Conservation (phyloP, 2,888 invertebrate genomes). For the Corbicula japonica region DNA sequence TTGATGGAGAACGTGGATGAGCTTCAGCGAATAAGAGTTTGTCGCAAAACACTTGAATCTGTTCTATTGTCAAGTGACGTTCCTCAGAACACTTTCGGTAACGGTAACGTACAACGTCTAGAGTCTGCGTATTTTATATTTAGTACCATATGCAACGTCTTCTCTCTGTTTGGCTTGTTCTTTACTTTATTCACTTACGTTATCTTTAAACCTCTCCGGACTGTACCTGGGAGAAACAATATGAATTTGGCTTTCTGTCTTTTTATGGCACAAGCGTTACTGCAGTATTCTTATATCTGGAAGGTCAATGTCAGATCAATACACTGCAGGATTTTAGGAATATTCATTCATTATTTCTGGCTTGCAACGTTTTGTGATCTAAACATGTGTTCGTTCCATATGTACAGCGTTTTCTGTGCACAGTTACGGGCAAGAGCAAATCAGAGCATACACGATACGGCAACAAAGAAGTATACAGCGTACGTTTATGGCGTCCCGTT, state of each 20-base stretch:
- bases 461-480: background rate
- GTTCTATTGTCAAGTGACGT: too few relatives aligned
- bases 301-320: background rate
- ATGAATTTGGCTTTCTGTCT: slow-evolving; percentile 61
- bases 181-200: slow-evolving; percentile 65
- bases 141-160: slow-evolving; percentile 13
- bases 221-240: slow-evolving; percentile 67
- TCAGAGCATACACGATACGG: background rate
- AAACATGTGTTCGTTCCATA: slow-evolving; percentile 65
- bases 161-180: slow-evolving; percentile 58
- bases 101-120: background rate
- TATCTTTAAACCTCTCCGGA: slow-evolving; percentile 55
- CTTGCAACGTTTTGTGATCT: slow-evolving; percentile 64
- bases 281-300: slow-evolving; percentile 26
- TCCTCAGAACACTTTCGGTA: background rate
- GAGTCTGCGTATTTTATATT: slow-evolving; percentile 21
- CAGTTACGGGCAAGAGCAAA: background rate
- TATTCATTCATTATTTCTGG: slow-evolving; percentile 64
- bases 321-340: slow-evolving; percentile 46
- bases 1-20: background rate
- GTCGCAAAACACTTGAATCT: background rate
- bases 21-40: background rate
- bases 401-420: slow-evolving; percentile 55
- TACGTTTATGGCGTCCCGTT: slow-evolving; percentile 38
- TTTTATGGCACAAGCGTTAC: slow-evolving; percentile 57